Conservation (phyloP, 2,888 invertebrate genomes). For the Drosophila planitibia region DNA sequence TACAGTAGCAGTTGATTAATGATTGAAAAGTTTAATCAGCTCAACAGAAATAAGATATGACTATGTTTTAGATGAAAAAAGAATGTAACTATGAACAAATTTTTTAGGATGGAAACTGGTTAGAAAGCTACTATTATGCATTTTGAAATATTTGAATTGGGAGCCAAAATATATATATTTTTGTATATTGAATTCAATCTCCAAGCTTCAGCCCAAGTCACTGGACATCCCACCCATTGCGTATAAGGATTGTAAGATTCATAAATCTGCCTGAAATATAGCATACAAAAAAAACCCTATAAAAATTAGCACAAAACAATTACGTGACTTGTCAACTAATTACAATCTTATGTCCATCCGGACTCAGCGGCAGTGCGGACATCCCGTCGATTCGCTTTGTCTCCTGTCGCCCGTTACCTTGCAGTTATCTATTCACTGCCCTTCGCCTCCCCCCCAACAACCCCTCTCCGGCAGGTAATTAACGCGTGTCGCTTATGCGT, state of each 20-base stretch:
- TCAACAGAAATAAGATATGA: neutral
- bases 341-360: constrained; percentile 73
- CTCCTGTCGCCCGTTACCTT: constrained; percentile 25
- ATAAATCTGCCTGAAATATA: constrained; percentile 15
- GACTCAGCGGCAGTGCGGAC: constrained; percentile 30
- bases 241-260: constrained; percentile 16
- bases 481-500: constrained; percentile 75
- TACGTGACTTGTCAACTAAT: constrained; percentile 83
- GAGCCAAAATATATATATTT: neutral
- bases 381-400: constrained; percentile 42
- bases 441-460: neutral
- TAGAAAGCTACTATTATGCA: neutral
- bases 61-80: neutral
- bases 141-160: neutral
- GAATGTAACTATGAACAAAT: neutral
- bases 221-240: constrained; percentile 6
- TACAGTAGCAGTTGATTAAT: constrained; percentile 31
- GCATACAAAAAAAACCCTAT: neutral
- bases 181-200: neutral
- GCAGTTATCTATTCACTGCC: constrained; percentile 4
- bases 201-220: neutral
- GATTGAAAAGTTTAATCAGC: constrained; percentile 2
- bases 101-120: neutral
- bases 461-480: constrained; percentile 60
- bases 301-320: constrained; percentile 63